These are phyloP conservation scores for Propithecus coquereli DNA, from an alignment of 2,113 vertebrate genomes.

Conservation along the genomic window DNA sequence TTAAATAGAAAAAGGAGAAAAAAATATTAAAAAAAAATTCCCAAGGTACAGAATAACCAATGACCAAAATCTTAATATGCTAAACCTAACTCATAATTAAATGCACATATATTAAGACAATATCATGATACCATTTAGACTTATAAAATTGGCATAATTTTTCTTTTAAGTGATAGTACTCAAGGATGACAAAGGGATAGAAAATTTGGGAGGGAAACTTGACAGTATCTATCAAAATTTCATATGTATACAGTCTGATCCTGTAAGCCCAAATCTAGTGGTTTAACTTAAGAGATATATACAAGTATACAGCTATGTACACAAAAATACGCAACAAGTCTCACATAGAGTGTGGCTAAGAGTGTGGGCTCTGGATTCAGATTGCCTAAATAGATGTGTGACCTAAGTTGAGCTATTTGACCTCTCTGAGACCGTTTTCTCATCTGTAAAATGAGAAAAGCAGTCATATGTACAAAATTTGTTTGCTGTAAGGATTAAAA, in stretches of 20 bases:
- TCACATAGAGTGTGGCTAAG: no score
- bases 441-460: neutral
- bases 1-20: neutral
- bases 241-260: neutral
- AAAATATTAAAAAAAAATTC: neutral
- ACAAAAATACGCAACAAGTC: neutral
- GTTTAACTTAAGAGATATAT: neutral
- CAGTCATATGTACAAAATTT: neutral
- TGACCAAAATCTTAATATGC: neutral
- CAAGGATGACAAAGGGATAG: neutral
- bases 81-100: neutral
- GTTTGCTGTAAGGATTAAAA: neutral
- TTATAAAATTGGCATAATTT: neutral
- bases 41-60: neutral
- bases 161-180: neutral
- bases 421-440: neutral
- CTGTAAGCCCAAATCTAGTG: neutral
- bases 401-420: neutral
- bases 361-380: neutral
- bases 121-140: neutral
- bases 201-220: neutral
- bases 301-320: neutral
- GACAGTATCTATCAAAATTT: neutral
- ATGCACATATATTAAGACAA: neutral
- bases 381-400: neutral